Evolutionary conservation across 1,140 invertebrate species (phyloP).

Genomic region (Drosophila bocqueti): DNA sequence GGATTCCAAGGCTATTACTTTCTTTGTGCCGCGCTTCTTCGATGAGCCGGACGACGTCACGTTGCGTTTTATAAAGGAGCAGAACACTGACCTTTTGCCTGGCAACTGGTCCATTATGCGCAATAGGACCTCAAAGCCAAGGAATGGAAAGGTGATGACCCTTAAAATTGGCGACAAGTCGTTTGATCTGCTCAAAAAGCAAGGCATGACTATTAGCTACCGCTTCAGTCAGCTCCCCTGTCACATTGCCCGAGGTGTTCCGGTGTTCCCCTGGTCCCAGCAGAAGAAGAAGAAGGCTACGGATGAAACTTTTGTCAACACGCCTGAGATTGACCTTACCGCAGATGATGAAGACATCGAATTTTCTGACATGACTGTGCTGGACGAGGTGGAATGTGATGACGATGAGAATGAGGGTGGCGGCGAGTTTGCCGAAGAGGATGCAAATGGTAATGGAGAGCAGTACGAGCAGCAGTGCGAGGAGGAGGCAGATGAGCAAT

Average conservation of each 20-base stretch:
- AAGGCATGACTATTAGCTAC: conserved; percentile 8
- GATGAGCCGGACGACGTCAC: conserved; percentile 6
- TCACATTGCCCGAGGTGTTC: not conserved
- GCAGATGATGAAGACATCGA: conserved; percentile 13
- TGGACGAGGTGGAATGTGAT: conserved; percentile 16
- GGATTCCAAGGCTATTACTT: not conserved
- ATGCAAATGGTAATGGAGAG: not conserved
- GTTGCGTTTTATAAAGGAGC: not conserved
- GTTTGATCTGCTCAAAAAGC: not conserved
- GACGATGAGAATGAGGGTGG: conserved; percentile 3
- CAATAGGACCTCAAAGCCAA: not conserved
- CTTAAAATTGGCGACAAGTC: conserved; percentile 2
- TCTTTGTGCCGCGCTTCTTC: not conserved
- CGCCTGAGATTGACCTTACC: conserved; percentile 18
- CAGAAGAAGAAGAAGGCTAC: too few relatives aligned
- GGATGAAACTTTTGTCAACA: not conserved
- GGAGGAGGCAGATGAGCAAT: not conserved
- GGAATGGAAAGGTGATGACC: not conserved
- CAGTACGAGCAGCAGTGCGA: too few relatives aligned
- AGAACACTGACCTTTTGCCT: conserved; percentile 11
- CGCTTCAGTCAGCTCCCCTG: conserved; percentile 12
- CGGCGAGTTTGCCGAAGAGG: not conserved
- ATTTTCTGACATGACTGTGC: not conserved
- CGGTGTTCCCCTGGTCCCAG: too few relatives aligned
- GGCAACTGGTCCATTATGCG: not conserved